Evolutionary conservation across 2,888 invertebrate species (phyloP), one percentile per base, ranked within the genome.

Genomic region (Cryptus armator): DNA sequence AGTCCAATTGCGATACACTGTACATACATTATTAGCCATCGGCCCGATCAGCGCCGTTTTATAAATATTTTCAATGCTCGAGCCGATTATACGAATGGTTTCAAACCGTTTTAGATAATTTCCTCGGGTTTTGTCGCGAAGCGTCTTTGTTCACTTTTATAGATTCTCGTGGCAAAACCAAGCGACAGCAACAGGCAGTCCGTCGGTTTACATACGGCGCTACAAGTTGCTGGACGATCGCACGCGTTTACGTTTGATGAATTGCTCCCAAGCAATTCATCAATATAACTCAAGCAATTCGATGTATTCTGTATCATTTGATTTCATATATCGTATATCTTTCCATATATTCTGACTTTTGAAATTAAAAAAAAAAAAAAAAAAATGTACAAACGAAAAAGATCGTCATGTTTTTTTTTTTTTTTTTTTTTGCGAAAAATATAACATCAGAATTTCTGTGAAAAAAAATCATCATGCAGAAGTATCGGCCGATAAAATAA

Each of bases 91-190:
- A 29, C 7, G 56, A 68, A 68, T 12, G 12, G 64, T 70, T 56
- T 68, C 78, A 56, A 56, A 37, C n/a, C 29, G 14, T n/a, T 51
- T 6, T 12, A 59, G 43, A 51, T 75, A 32, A 43, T 68, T 62
- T 44, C 19, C 29, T n/a, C 16, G 32, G 16, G 14, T 56, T 46
- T 12, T 68, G 44, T 56, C 46, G n/a, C 46, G 19, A 67, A 51
- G 59, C 72, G 5, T n/a, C 71, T 29, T n/a, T 66, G 44, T 43
- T 29, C 29, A 37, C 48, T 67, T 24, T 56, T 67, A 48, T 6
- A 81, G 81, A 59, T 76, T 84, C 80, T 16, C 59, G 81, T 62
- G 53, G 59, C 46, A 67, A 43, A 72, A 70, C 9, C 46, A 79
- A 68, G 51, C 68, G 68, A 32, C 56, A 75, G 62, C 74, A 70